phyloP scores from a whole-genome alignment of 2,797 vertebrate genomes.

The Chrosomus eos region DNA sequence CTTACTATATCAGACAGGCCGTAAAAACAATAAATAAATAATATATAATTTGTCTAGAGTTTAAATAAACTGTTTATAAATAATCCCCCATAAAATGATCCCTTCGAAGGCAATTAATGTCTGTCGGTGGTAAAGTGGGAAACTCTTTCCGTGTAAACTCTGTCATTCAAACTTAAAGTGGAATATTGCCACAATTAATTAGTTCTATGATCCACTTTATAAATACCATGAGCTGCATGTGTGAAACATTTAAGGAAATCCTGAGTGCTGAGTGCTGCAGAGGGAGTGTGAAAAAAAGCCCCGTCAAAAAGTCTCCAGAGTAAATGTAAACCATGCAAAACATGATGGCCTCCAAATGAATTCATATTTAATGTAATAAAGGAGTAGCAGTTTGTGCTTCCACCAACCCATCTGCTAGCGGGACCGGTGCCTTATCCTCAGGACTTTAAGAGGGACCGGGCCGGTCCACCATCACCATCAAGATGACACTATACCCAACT shows the following conservation, averaged over 20 bases:
- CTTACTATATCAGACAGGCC: too few relatives aligned
- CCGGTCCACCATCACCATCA: conserved; percentile 18
- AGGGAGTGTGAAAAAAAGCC: conserved; percentile 22
- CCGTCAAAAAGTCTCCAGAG: conserved; percentile 44
- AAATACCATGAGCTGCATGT: conserved; percentile 6
- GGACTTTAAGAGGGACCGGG: conserved; percentile 28
- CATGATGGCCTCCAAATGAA: conserved; percentile 51
- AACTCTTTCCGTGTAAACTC: neutral
- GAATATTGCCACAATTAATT: conserved; percentile 1
- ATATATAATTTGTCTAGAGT: too few relatives aligned
- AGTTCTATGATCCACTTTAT: neutral
- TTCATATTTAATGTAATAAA: conserved; percentile 50
- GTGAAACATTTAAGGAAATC: conserved; percentile 1
- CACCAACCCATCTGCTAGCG: conserved; percentile 48
- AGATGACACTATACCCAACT: neutral
- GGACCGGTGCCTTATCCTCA: conserved; percentile 31
- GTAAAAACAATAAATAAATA: neutral
- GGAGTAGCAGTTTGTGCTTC: conserved; percentile 51
- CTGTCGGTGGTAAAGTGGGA: neutral
- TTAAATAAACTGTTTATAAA: neutral
- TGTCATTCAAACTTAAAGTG: neutral
- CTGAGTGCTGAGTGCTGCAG: neutral
- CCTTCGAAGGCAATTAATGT: neutral
- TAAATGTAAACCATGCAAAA: conserved; percentile 44
- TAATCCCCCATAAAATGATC: neutral